Percentiles rank a stretch among this genome's conserved stretches.
phyloP scores from a whole-genome alignment of 2,113 vertebrate genomes.

The Sinocyclocheilus anshuiensis region DNA sequence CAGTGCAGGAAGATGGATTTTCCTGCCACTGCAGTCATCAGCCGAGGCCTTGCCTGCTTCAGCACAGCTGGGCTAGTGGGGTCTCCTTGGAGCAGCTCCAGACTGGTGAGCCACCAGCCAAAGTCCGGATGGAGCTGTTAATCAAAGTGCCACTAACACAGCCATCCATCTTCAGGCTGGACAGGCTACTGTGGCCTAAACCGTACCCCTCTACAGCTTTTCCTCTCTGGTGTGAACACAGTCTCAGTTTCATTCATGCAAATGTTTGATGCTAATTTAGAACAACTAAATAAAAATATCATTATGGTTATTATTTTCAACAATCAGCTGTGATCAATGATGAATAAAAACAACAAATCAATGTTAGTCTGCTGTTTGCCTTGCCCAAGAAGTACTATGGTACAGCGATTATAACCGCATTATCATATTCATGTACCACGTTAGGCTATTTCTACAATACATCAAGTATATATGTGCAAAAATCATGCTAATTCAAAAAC shows the following conservation, averaged over 20 bases:
- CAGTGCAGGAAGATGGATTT: conserved; percentile 40
- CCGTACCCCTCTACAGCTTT: not conserved
- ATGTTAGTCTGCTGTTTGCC: not conserved
- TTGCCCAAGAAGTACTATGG: not conserved
- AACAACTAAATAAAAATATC: not conserved
- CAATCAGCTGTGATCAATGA: not conserved
- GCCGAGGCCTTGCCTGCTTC: conserved; percentile 34
- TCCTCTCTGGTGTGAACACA: conserved; percentile 21
- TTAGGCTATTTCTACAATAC: not conserved
- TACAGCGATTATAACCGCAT: not conserved
- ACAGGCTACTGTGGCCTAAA: not conserved
- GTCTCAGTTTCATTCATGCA: not conserved
- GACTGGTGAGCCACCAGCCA: conserved; percentile 30
- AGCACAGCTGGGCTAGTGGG: conserved; percentile 36
- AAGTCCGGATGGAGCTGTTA: conserved; percentile 40
- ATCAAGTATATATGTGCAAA: not conserved
- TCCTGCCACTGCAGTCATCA: conserved; percentile 43
- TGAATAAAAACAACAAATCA: not conserved
- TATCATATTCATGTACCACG: not conserved
- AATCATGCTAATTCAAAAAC: not conserved
- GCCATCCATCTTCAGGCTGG: conserved; percentile 27
- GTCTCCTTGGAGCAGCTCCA: conserved; percentile 49
- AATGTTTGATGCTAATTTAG: not conserved
- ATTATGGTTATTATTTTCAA: not conserved
- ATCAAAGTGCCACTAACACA: conserved; percentile 42